Evolutionary conservation across 2,797 vertebrate species (phyloP).

Genomic region (Phoebastria nigripes): DNA sequence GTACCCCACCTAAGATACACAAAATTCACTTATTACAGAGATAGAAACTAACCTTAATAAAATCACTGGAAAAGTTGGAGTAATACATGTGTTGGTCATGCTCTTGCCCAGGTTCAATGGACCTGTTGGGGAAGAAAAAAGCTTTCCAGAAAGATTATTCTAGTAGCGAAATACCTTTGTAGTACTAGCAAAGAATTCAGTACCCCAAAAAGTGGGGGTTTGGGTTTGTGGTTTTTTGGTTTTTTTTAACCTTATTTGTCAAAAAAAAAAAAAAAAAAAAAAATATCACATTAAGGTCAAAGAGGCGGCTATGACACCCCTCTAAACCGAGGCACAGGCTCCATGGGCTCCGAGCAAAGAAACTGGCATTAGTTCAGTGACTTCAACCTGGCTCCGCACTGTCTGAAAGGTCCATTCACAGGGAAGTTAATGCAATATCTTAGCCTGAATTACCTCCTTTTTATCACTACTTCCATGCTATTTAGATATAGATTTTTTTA

Average conservation of each 20-base stretch:
- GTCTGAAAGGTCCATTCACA: conserved; percentile 44
- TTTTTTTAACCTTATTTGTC: not conserved
- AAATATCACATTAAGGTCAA: not conserved
- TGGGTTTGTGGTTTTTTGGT: accelerated
- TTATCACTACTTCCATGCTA: conserved; percentile 48
- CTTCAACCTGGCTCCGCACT: not conserved
- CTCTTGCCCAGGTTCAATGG: not conserved
- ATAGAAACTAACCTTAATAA: not conserved
- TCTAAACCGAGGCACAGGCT: not conserved
- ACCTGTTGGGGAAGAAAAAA: not conserved
- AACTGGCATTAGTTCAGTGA: not conserved
- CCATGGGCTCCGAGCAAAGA: not conserved
- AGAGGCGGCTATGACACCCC: not conserved
- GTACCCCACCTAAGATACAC: not conserved
- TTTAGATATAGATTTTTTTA: conserved; percentile 56
- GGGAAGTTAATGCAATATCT: conserved; percentile 43
- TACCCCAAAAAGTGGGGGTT: accelerated
- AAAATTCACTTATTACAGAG: not conserved
- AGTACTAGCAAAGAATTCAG: not conserved
- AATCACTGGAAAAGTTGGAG: not conserved
- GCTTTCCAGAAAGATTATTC: not conserved
- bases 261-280: not conserved
- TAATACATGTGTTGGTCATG: not conserved
- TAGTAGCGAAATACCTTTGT: not conserved
- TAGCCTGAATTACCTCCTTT: conserved; percentile 52